These are phyloP conservation scores for Sphaeridia pumilis DNA, from an alignment of 2,888 invertebrate species.

Conservation along the genomic window DNA sequence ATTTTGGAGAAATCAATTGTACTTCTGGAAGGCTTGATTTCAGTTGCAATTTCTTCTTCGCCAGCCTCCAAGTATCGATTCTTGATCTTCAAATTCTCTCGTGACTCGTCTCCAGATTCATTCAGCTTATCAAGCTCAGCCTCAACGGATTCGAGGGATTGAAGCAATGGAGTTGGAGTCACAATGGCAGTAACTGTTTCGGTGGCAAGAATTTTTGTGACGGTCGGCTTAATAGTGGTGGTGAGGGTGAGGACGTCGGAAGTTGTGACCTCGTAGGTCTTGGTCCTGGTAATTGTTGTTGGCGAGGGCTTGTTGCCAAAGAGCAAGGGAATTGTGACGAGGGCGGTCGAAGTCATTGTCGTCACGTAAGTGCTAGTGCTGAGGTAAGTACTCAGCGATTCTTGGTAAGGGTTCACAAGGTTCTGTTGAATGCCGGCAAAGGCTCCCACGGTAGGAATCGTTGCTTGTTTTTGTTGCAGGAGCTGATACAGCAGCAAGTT, in stretches of 20 bases:
- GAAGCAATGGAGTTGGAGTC: neutral
- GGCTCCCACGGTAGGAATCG: neutral
- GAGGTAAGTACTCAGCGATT: conserved; percentile 26
- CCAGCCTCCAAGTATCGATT: conserved; percentile 4
- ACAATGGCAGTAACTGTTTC: conserved; percentile 2
- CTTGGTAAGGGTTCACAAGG: conserved; percentile 21
- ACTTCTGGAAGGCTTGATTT: neutral
- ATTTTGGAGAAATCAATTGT: neutral
- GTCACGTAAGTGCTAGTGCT: conserved; percentile 31
- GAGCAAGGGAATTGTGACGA: conserved; percentile 32
- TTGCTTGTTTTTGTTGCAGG: conserved; percentile 25
- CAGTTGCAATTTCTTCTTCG: neutral
- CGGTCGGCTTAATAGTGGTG: conserved; percentile 14
- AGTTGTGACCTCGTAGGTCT: conserved; percentile 14
- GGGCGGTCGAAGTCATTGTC: conserved; percentile 28
- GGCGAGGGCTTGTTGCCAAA: conserved; percentile 26
- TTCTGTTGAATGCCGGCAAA: conserved; percentile 22
- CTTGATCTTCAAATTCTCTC: conserved; percentile 2
- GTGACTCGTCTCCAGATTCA: neutral
- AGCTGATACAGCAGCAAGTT: conserved; percentile 35
- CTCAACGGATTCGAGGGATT: neutral
- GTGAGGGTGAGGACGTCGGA: conserved; percentile 16
- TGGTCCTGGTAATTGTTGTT: conserved; percentile 18
- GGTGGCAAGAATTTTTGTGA: neutral
- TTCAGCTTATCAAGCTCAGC: neutral